Evolutionary conservation across 2,888 invertebrate species (phyloP).

Genomic region (Argynnis bischoffii): DNA sequence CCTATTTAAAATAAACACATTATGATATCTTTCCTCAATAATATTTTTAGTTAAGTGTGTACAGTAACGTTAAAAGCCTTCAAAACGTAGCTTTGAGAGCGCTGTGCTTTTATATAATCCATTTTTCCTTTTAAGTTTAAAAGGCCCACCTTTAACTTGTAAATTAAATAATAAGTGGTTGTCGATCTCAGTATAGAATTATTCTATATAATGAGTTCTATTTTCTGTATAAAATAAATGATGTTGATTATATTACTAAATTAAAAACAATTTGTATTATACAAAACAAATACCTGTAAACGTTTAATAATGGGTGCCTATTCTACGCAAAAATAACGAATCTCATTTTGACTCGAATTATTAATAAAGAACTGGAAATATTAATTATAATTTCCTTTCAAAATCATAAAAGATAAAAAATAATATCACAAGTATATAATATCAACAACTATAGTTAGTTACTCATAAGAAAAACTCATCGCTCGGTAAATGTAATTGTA

Average conservation of each 20-base stretch:
- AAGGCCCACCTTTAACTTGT: constrained; percentile 15
- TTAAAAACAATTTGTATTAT: no score
- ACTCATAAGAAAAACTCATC: background rate
- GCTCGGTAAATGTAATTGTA: constrained; percentile 15
- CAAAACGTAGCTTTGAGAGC: constrained; percentile 17
- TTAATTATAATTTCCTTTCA: no score
- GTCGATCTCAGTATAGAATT: constrained; percentile 1
- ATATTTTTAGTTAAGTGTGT: constrained; percentile 20
- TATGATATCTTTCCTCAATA: constrained; percentile 7
- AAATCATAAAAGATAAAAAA: background rate
- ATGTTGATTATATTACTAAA: no score
- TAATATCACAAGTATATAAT: background rate
- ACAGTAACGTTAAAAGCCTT: constrained; percentile 23
- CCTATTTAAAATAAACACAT: background rate
- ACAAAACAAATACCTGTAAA: no score
- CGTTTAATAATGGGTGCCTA: no score
- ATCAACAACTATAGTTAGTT: background rate
- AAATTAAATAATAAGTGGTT: constrained; percentile 17
- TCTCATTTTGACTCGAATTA: no score
- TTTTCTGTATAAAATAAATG: background rate
- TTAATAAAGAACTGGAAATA: no score
- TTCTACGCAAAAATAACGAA: no score
- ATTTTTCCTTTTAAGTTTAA: constrained; percentile 20
- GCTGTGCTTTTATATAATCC: constrained; percentile 14
- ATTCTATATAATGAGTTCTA: background rate